Conservation (phyloP, 2,888 invertebrate species). For the Metallyticus violacea region DNA sequence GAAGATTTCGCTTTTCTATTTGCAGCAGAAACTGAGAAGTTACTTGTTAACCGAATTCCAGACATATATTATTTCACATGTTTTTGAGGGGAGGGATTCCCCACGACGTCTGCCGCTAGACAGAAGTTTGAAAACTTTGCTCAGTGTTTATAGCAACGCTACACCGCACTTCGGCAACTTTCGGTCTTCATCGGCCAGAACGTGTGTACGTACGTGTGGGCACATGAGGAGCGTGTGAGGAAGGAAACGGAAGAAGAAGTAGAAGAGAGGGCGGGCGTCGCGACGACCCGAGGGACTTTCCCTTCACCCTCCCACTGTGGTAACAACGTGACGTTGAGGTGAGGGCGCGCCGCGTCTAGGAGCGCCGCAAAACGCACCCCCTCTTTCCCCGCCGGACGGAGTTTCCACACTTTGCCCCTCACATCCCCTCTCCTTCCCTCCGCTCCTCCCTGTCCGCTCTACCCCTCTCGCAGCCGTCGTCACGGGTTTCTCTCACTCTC, state of each 20-base stretch:
- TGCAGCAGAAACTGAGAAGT: not conserved
- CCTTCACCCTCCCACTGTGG: conserved; percentile 13
- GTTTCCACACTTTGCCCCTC: not conserved
- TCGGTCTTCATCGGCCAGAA: conserved; percentile 16
- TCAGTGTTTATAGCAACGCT: not conserved
- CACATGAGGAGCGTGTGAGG: not conserved
- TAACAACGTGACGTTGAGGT: conserved; percentile 14
- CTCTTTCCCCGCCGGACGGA: conserved; percentile 10
- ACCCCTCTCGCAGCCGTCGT: not conserved
- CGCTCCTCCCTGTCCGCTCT: not conserved
- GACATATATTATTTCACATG: not conserved
- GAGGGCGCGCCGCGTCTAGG: conserved; percentile 26
- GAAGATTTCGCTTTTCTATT: not conserved
- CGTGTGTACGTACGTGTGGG: conserved; percentile 1
- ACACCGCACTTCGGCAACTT: conserved; percentile 13
- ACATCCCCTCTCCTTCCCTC: not conserved
- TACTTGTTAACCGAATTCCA: not conserved
- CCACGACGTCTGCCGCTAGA: not conserved
- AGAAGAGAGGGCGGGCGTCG: conserved; percentile 1
- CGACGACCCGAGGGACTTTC: not conserved
- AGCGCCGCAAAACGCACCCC: conserved; percentile 28
- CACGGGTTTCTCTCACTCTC: conserved; percentile 1
- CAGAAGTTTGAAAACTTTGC: not conserved
- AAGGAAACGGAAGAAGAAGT: not conserved
- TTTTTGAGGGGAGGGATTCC: not conserved